Evolutionary conservation across 2,113 vertebrate genomes (phyloP).

Genomic region (Gnathonemus longibarbis): DNA sequence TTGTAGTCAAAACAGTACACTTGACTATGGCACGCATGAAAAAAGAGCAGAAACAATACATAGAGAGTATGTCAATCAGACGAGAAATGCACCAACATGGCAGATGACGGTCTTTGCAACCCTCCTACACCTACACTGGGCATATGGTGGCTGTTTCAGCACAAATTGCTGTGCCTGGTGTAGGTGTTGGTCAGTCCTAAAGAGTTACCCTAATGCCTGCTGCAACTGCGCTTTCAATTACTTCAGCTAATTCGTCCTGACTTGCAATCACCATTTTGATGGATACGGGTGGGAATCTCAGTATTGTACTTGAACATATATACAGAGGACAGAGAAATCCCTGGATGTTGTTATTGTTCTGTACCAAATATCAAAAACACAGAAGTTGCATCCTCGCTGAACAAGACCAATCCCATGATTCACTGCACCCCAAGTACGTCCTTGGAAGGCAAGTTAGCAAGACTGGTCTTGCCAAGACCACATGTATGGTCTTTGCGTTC

Average conservation of each 20-base stretch:
- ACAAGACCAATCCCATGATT: not conserved
- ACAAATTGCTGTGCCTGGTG: not conserved
- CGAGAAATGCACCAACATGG: not conserved
- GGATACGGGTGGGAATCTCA: not conserved
- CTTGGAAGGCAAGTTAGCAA: not conserved
- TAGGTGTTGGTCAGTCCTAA: not conserved
- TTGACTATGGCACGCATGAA: not conserved
- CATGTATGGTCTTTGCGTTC: not conserved
- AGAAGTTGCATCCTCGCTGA: not conserved
- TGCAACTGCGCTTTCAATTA: too few relatives aligned
- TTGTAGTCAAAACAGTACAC: not conserved
- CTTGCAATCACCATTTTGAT: too few relatives aligned
- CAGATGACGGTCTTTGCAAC: not conserved
- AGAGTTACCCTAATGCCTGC: too few relatives aligned
- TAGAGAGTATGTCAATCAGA: not conserved
- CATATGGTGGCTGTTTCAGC: not conserved
- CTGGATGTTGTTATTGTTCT: not conserved
- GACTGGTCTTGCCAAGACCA: not conserved
- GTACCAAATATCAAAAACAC: not conserved
- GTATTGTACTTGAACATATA: not conserved
- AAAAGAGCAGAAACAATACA: not conserved
- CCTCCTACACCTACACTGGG: not conserved
- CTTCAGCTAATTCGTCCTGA: too few relatives aligned
- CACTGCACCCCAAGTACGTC: not conserved
- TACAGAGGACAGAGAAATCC: not conserved